phyloP scores from a whole-genome alignment of 2,113 vertebrate genomes.

The Takifugu flavidus region DNA sequence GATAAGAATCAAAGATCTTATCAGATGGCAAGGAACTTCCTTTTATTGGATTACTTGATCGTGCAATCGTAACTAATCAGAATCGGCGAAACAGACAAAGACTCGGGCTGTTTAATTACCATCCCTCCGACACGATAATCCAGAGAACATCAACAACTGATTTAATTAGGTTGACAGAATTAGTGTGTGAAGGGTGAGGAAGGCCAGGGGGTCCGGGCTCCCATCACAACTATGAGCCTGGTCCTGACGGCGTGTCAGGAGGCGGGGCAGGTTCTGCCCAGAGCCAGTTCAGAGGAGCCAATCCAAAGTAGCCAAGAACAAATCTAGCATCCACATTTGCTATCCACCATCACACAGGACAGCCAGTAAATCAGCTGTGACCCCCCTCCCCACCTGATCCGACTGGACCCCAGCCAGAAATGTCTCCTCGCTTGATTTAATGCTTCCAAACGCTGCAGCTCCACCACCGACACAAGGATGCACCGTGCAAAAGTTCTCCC shows the following conservation, averaged over 20 bases:
- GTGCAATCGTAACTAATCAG: too few species aligned
- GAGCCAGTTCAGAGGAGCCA: constrained; percentile 33
- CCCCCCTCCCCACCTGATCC: constrained; percentile 50
- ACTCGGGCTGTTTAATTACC: not conserved
- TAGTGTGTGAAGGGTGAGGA: constrained; percentile 24
- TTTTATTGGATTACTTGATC: not conserved
- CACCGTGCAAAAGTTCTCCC: not conserved
- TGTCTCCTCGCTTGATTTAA: constrained; percentile 56
- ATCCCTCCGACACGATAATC: constrained; percentile 35
- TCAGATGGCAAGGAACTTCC: not conserved
- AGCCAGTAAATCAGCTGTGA: constrained; percentile 65
- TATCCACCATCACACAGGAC: constrained; percentile 51
- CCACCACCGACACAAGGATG: constrained; percentile 48
- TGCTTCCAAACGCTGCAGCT: constrained; percentile 58
- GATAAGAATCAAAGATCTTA: not conserved
- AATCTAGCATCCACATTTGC: constrained; percentile 27
- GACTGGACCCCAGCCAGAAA: constrained; percentile 67
- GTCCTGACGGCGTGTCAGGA: constrained; percentile 14
- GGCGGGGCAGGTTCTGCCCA: constrained; percentile 21
- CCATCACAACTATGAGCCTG: constrained; percentile 46
- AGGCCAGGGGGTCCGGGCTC: constrained; percentile 48
- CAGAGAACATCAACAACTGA: not conserved
- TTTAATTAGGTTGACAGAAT: constrained; percentile 21
- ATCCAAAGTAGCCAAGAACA: constrained; percentile 54
- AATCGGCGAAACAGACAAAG: not conserved